A percentile compares a stretch with the other conserved stretches of the same genome.
Conservation (phyloP, 2,888 invertebrate species). For the Ariolimax columbianus region DNA sequence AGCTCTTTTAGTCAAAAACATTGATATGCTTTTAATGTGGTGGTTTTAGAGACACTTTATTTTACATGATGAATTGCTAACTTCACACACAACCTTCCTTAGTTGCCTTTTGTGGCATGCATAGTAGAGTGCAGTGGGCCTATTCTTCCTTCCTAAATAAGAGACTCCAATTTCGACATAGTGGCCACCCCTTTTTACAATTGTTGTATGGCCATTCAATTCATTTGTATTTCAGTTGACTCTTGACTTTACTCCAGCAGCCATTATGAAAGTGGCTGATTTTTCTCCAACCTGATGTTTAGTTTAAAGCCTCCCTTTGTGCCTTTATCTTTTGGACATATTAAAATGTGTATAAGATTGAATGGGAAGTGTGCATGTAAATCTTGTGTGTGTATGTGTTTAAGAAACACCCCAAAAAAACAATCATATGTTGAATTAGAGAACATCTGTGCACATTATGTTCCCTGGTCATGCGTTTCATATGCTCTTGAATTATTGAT, state of each 20-base stretch:
- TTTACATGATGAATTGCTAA: too few relatives aligned
- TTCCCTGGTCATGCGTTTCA: neutral
- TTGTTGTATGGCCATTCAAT: neutral
- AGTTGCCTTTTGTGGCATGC: too few relatives aligned
- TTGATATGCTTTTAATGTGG: too few relatives aligned
- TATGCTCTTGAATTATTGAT: neutral
- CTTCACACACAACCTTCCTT: too few relatives aligned
- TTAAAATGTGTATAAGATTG: neutral
- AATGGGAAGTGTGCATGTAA: neutral
- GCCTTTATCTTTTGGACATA: slow-evolving; percentile 2
- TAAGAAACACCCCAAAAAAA: too few relatives aligned
- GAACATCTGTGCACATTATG: neutral
- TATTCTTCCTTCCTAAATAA: too few relatives aligned
- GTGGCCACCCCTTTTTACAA: too few relatives aligned
- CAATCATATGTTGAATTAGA: neutral
- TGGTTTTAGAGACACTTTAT: too few relatives aligned
- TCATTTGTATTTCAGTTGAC: neutral
- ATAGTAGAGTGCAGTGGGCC: too few relatives aligned
- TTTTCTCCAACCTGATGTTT: slow-evolving; percentile 2
- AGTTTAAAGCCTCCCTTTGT: slow-evolving; percentile 1
- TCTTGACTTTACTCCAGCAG: neutral
- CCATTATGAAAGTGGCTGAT: neutral
- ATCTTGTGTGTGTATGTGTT: neutral
- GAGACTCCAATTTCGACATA: too few relatives aligned
- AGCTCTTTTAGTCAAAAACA: too few relatives aligned